Conservation (phyloP, 2,113 vertebrate genomes). For the Panurus biarmicus region DNA sequence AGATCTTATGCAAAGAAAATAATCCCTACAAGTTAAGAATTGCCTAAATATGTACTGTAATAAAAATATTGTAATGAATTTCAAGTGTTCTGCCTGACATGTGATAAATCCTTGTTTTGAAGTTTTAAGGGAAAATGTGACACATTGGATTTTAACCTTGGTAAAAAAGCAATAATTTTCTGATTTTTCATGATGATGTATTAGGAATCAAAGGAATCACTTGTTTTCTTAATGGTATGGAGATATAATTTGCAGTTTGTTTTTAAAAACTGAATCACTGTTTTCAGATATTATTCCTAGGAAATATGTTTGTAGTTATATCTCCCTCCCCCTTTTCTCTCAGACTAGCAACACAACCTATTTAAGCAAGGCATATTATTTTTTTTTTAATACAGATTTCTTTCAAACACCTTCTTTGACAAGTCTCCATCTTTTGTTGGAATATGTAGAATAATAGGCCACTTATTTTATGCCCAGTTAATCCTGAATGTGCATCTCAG, state of each 20-base stretch:
- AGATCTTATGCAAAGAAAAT: background rate
- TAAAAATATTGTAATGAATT: background rate
- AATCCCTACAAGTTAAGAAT: background rate
- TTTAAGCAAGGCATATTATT: background rate
- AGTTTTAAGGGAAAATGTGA: background rate
- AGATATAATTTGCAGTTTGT: conserved; percentile 45
- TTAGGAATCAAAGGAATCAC: conserved; percentile 41
- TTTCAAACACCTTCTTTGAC: background rate
- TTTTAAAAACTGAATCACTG: conserved; percentile 42
- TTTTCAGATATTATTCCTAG: conserved; percentile 29
- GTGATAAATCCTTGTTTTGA: background rate
- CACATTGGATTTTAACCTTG: background rate
- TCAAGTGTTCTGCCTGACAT: background rate
- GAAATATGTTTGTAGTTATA: conserved; percentile 27
- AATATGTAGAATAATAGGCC: background rate
- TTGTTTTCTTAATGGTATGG: conserved; percentile 26
- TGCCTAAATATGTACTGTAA: background rate
- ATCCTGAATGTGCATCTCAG: background rate
- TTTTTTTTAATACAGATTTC: background rate
- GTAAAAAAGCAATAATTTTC: background rate
- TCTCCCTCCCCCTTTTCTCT: background rate
- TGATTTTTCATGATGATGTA: conserved; percentile 18
- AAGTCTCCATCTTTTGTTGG: background rate
- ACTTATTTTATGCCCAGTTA: background rate
- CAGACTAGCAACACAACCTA: background rate